Evolutionary conservation across 2,888 invertebrate genomes (phyloP).

Genomic region (Troides oblongomaculatus): DNA sequence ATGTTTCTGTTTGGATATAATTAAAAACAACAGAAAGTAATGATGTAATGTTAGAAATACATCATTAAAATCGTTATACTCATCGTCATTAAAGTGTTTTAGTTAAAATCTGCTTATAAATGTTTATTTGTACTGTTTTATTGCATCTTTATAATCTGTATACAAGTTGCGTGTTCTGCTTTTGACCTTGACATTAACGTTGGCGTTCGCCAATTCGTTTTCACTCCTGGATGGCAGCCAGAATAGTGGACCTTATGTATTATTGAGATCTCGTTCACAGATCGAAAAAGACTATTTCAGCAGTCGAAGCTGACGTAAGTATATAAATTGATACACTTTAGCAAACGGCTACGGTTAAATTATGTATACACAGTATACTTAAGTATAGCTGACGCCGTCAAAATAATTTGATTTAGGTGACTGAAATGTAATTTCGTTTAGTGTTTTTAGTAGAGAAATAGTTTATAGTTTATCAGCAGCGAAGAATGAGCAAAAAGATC

Average conservation of each 20-base stretch:
- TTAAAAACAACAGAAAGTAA: too few species aligned
- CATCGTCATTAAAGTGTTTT: too few species aligned
- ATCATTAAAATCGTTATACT: too few species aligned
- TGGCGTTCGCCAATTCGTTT: constrained; percentile 16
- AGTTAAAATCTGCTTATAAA: neutral
- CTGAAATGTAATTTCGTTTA: too few species aligned
- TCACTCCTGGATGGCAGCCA: constrained; percentile 25
- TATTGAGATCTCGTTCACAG: constrained; percentile 28
- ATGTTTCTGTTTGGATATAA: too few species aligned
- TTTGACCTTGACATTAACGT: constrained; percentile 22
- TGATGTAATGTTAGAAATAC: too few species aligned
- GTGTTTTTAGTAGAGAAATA: constrained; percentile 1
- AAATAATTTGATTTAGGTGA: too few species aligned
- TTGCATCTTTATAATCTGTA: too few species aligned
- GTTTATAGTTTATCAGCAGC: constrained; percentile 12
- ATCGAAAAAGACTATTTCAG: constrained; percentile 23
- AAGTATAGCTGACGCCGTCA: too few species aligned
- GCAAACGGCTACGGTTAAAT: too few species aligned
- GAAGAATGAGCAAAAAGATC: constrained; percentile 18
- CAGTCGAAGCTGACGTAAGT: constrained; percentile 6
- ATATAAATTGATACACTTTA: neutral
- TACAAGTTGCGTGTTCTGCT: neutral
- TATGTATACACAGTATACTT: too few species aligned
- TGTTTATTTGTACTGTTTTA: neutral
- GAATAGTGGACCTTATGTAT: constrained; percentile 20